phyloP scores from a whole-genome alignment of 2,113 vertebrate species.

The Choloepus hoffmanni region DNA sequence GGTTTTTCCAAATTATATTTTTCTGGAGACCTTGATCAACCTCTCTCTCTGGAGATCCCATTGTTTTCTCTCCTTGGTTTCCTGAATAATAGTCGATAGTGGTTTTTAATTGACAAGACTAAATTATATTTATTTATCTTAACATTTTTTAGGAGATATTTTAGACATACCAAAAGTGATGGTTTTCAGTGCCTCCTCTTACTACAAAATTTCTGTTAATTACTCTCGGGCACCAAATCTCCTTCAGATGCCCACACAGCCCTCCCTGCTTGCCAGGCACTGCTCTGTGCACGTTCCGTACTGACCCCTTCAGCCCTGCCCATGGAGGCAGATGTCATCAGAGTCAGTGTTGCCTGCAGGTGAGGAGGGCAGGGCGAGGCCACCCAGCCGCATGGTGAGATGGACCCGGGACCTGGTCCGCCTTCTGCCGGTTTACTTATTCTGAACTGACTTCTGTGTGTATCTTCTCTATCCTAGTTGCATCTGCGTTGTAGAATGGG shows the following conservation, averaged over 20 bases:
- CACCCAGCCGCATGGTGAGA: neutral
- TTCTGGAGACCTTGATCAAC: constrained; percentile 18
- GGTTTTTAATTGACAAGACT: neutral
- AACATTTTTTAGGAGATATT: neutral
- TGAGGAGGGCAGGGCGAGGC: neutral
- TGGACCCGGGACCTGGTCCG: no score
- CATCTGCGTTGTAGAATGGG: neutral
- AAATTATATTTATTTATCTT: constrained; percentile 15
- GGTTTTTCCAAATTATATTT: neutral
- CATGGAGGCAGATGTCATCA: neutral
- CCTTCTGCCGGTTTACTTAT: neutral
- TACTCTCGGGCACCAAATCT: neutral
- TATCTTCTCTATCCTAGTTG: neutral
- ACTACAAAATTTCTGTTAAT: neutral
- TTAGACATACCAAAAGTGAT: neutral
- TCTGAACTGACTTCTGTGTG: neutral
- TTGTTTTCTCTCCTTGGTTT: constrained; percentile 27
- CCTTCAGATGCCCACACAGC: neutral
- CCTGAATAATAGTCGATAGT: neutral
- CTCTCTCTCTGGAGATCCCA: neutral
- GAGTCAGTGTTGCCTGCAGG: neutral
- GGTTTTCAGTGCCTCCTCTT: neutral
- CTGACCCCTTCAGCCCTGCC: neutral
- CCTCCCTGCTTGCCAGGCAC: neutral
- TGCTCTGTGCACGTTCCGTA: neutral